Conservation (phyloP, 2,797 vertebrate species). For the Sebastes taczanowskii region DNA sequence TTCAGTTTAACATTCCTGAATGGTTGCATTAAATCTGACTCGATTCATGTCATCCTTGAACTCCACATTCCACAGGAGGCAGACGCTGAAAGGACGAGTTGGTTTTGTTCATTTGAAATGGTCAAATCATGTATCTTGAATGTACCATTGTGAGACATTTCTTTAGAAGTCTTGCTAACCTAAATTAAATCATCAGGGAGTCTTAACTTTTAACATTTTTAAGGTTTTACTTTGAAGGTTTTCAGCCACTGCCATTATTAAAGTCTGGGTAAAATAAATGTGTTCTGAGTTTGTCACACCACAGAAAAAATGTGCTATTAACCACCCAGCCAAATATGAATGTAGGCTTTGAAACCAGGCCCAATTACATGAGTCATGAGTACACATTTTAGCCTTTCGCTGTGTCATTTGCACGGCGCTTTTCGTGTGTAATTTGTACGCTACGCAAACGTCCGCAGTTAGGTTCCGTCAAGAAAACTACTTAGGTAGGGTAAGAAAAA, state of each 20-base stretch:
- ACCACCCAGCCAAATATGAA: neutral
- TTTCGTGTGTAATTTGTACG: no score
- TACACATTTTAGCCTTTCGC: no score
- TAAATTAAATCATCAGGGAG: neutral
- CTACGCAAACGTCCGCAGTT: no score
- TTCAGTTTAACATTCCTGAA: slow-evolving; percentile 1
- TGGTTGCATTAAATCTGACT: neutral
- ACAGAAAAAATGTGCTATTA: neutral
- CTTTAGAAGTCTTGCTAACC: neutral
- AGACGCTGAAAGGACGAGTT: neutral
- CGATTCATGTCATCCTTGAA: slow-evolving; percentile 1
- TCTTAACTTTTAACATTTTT: neutral
- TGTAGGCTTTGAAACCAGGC: neutral
- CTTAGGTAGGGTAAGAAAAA: no score
- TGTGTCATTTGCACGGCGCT: no score
- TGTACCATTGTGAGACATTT: neutral
- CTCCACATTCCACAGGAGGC: neutral
- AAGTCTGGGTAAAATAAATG: neutral
- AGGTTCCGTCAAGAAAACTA: no score
- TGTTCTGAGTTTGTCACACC: neutral
- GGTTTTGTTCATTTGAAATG: neutral
- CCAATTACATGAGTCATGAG: no score
- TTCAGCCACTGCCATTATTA: neutral
- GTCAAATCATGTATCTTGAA: neutral
- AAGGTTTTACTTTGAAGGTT: neutral